Conservation (phyloP, 2,888 invertebrate species). For the Panzeria rudis region DNA sequence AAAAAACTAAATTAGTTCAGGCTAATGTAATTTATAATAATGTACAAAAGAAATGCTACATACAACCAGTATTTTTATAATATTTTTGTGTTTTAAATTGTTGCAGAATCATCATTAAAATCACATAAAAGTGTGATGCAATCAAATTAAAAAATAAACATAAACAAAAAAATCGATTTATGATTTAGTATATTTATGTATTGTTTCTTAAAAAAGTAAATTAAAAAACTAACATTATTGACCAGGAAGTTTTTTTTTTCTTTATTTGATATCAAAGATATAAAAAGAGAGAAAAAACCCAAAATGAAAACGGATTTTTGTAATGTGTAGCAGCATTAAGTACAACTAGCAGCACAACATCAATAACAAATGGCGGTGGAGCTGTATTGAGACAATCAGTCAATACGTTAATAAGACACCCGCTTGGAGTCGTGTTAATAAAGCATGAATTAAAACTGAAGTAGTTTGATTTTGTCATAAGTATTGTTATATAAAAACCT, state of each 20-base stretch:
- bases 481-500: conserved; percentile 43
- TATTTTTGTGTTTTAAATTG: not conserved
- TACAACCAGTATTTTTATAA: not conserved
- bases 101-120: conserved; percentile 28
- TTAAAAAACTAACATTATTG: conserved; percentile 15
- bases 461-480: conserved; percentile 61
- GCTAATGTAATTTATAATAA: not conserved
- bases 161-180: conserved; percentile 19
- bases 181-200: conserved; percentile 1
- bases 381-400: conserved; percentile 2
- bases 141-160: conserved; percentile 20
- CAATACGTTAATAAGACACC: conserved; percentile 46
- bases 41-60: conserved; percentile 13
- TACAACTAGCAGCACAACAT: not conserved
- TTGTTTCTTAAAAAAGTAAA: conserved; percentile 4
- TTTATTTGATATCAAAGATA: conserved; percentile 17
- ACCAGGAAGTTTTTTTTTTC: conserved; percentile 40
- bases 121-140: conserved; percentile 19
- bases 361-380: conserved; percentile 7
- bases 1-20: conserved; percentile 6
- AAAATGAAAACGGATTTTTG: conserved; percentile 54
- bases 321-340: conserved; percentile 29
- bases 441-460: conserved; percentile 68
- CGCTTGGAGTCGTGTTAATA: conserved; percentile 68
- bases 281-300: conserved; percentile 2